Base-by-base conservation (phyloP, 2,113 vertebrate genomes). In the Indicator maculatus region DNA sequence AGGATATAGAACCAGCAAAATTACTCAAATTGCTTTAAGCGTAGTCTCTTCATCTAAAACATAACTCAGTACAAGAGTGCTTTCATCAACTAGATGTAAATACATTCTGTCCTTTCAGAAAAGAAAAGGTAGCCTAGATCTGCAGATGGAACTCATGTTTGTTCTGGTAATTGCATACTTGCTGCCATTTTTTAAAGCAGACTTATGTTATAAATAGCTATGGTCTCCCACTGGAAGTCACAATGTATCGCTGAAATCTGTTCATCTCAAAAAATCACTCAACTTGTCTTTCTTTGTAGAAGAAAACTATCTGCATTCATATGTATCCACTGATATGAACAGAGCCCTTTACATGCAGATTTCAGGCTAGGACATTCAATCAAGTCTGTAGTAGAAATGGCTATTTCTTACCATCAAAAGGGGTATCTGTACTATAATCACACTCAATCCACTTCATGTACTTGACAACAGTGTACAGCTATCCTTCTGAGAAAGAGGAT, bases 231-330 rank as follows among this genome's bases (percentile, higher is more conserved):
- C 16, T 24, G 26, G 12, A 53, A 85, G 19, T 65, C 26, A 84
- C 12, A 38, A 77, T 28, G 4, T 84, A 11, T 70, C 36, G 50
- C 23, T 83, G 59, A 88, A 90, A 75, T 39, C 23, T 69, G 8
- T 38, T 15, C 4, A 11, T 45, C 13, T 79, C 30, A 88, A 85
- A 67, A 53, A 60, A 19, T 30, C 41, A 19, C 36, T 41, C 45
- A 17, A 1, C 5, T 4, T 47, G 3, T 56, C 30, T 56, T 24
- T 71, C 30, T 19, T 41, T 17, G 31, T 31, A 18, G 45, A 36
- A 55, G 4, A 39, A 50, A 69, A 18, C 11, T 0, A 0, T 58
- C 52, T 86, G 24, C 18, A 27, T 72, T 71, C 6, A 0, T 33
- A 7, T 11, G 2, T 64, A 17, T 66, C 60, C 52, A 21, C 11